Evolutionary conservation across 2,888 invertebrate genomes (phyloP).

Genomic region (Cotesia congregata): DNA sequence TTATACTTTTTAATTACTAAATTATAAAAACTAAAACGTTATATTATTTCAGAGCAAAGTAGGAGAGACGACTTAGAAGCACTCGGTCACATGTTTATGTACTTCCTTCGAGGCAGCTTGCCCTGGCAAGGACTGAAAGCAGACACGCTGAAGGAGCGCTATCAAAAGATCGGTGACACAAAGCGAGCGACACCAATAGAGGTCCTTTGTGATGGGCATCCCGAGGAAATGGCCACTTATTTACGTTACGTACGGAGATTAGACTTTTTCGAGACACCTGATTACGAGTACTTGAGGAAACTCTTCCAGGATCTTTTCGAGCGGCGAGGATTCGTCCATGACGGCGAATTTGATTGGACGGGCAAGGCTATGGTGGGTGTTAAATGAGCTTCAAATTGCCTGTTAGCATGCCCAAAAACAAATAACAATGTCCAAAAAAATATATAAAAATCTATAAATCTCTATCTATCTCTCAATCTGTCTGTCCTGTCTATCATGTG

Average conservation of each 20-base stretch:
- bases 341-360: constrained; percentile 96
- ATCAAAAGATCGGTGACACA: constrained; percentile 99
- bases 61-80: constrained; percentile 99
- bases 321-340: constrained; percentile 87
- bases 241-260: constrained; percentile 96
- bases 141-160: constrained; percentile 98
- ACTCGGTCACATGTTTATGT: constrained; percentile 99
- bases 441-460: background rate
- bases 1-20: no score
- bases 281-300: constrained; percentile 98
- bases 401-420: background rate
- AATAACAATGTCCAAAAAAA: constrained; percentile 8
- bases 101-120: constrained; percentile 98
- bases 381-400: constrained; percentile 44
- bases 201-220: constrained; percentile 86
- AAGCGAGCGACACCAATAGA: constrained; percentile 99
- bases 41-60: constrained; percentile 86
- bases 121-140: constrained; percentile 99
- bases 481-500: background rate
- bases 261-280: constrained; percentile 99
- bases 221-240: constrained; percentile 98
- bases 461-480: background rate
- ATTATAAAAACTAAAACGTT: no score
- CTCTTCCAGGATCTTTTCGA: constrained; percentile 95
- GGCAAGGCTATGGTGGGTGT: constrained; percentile 80